phyloP scores from a whole-genome alignment of 2,113 vertebrate genomes.

The Leucopsar rothschildi region DNA sequence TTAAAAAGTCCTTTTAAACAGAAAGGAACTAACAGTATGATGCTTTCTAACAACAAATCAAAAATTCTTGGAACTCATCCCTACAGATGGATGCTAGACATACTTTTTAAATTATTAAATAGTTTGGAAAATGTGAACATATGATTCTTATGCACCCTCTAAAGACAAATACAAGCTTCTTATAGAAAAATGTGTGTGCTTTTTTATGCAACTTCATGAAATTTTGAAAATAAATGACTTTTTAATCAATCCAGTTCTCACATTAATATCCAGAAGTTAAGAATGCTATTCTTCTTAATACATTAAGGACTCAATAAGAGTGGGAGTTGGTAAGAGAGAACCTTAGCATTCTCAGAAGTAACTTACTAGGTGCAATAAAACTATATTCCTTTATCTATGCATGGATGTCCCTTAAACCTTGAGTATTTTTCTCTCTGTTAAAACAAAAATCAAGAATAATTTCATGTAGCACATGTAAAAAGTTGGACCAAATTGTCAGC shows the following conservation, averaged over 20 bases:
- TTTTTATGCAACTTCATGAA: background rate
- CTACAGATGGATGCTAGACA: background rate
- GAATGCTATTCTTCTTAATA: background rate
- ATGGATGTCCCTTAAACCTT: background rate
- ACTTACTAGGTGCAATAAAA: background rate
- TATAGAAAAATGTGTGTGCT: fast-evolving
- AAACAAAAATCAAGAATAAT: background rate
- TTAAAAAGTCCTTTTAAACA: background rate
- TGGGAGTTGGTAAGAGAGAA: background rate
- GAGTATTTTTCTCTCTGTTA: background rate
- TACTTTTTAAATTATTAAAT: background rate
- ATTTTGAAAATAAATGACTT: background rate
- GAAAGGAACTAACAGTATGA: background rate
- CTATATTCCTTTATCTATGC: background rate
- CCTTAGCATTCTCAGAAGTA: background rate
- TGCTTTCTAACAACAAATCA: background rate
- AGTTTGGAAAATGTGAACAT: background rate
- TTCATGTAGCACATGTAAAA: background rate
- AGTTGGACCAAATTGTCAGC: background rate
- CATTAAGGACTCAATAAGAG: background rate
- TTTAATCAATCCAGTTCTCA: background rate
- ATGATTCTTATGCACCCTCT: background rate
- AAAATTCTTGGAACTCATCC: background rate
- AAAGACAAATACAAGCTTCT: background rate
- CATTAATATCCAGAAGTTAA: background rate